Evolutionary conservation across 2,113 vertebrate genomes (phyloP).

Genomic region (Sinocyclocheilus anshuiensis): DNA sequence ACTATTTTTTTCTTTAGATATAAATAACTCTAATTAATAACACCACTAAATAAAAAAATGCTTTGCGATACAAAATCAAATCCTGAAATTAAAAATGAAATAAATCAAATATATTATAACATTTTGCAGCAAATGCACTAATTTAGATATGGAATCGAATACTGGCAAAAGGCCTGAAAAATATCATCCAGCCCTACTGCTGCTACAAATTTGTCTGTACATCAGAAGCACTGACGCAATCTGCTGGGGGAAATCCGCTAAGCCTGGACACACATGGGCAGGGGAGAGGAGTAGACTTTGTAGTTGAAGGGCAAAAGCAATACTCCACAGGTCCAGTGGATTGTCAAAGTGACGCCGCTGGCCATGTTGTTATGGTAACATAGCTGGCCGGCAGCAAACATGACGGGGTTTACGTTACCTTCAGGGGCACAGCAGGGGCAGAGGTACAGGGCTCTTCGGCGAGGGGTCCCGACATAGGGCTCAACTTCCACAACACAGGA

Average conservation of each 20-base stretch:
- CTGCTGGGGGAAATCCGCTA: constrained; percentile 65
- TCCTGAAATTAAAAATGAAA: no score
- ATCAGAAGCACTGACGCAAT: constrained; percentile 9
- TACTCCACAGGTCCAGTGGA: constrained; percentile 62
- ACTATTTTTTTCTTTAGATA: neutral
- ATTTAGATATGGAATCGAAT: neutral
- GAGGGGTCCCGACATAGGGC: constrained; percentile 93
- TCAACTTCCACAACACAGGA: constrained; percentile 87
- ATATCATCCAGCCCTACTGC: neutral
- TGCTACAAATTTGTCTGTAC: neutral
- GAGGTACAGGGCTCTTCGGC: constrained; percentile 98
- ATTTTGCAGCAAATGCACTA: neutral
- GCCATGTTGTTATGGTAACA: constrained; percentile 50
- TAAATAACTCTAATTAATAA: neutral
- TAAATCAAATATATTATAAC: no score
- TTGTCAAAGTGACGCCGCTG: constrained; percentile 67
- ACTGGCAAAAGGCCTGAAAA: neutral
- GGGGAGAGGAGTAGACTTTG: neutral
- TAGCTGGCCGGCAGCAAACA: constrained; percentile 70
- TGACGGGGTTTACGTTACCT: constrained; percentile 90
- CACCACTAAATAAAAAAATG: neutral
- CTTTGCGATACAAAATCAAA: no score
- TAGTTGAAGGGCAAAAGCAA: constrained; percentile 51
- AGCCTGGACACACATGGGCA: constrained; percentile 43
- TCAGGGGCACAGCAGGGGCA: constrained; percentile 98